Conservation (phyloP, 2,797 vertebrate genomes). For the Sarcophilus harrisii region DNA sequence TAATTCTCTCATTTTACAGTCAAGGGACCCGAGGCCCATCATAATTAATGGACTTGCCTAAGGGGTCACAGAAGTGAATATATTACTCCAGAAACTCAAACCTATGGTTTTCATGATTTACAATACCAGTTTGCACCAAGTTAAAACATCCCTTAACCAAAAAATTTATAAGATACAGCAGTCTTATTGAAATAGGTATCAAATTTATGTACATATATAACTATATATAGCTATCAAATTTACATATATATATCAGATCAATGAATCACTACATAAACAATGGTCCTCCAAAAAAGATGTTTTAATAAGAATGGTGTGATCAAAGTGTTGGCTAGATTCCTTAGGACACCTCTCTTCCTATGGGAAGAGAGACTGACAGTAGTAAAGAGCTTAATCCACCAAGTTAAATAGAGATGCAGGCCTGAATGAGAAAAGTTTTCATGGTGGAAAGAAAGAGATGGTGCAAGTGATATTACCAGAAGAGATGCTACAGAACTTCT, state of each 20-base stretch:
- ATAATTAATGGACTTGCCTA: neutral
- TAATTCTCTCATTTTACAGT: neutral
- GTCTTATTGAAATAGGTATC: neutral
- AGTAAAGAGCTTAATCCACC: neutral
- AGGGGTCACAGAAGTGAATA: neutral
- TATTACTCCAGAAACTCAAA: neutral
- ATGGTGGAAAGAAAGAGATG: neutral
- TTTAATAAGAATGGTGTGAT: neutral
- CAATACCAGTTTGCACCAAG: neutral
- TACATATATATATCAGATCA: too few species aligned
- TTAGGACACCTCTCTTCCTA: too few species aligned
- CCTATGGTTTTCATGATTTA: neutral
- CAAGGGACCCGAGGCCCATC: neutral
- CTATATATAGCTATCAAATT: too few species aligned
- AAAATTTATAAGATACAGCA: neutral
- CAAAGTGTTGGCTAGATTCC: neutral
- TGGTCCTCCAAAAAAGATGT: too few species aligned
- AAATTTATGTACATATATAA: neutral
- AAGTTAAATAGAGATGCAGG: neutral
- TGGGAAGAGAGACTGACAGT: neutral
- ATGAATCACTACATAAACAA: neutral
- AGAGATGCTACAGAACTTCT: neutral
- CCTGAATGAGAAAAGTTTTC: neutral
- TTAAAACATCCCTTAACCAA: neutral
- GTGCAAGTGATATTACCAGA: neutral